Conservation (phyloP, 2,888 invertebrate species). For the Uloborus plumipes region DNA sequence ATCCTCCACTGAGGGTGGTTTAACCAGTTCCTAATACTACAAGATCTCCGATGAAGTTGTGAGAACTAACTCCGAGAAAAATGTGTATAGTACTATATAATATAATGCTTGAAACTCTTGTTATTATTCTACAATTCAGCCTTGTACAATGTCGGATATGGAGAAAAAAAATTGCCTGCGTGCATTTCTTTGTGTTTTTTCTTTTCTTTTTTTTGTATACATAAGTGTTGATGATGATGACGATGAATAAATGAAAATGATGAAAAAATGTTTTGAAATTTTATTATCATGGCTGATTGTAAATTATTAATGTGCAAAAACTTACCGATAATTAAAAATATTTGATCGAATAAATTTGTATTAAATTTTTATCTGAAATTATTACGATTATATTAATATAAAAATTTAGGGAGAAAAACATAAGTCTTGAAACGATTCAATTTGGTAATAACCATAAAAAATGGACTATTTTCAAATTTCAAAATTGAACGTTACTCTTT, state of each 20-base stretch:
- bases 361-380: no score
- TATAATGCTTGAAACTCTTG: constrained; percentile 57
- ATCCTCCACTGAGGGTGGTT: constrained; percentile 52
- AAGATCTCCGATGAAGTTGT: constrained; percentile 53
- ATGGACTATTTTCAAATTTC: no score
- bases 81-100: constrained; percentile 62
- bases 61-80: constrained; percentile 51
- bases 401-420: no score
- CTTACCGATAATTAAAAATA: no score
- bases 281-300: neutral
- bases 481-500: no score
- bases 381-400: no score
- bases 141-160: constrained; percentile 37
- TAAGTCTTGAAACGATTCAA: no score
- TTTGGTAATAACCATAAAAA: no score
- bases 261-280: neutral
- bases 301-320: neutral
- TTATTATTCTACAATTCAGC: constrained; percentile 58
- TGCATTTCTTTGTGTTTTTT: constrained; percentile 19
- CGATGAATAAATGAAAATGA: constrained; percentile 7
- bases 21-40: constrained; percentile 62
- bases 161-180: constrained; percentile 35
- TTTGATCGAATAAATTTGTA: no score
- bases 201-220: constrained; percentile 9
- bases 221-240: constrained; percentile 17